Conservation (phyloP, 2,888 invertebrate genomes). For the Liopterus haemorrhoidalis region DNA sequence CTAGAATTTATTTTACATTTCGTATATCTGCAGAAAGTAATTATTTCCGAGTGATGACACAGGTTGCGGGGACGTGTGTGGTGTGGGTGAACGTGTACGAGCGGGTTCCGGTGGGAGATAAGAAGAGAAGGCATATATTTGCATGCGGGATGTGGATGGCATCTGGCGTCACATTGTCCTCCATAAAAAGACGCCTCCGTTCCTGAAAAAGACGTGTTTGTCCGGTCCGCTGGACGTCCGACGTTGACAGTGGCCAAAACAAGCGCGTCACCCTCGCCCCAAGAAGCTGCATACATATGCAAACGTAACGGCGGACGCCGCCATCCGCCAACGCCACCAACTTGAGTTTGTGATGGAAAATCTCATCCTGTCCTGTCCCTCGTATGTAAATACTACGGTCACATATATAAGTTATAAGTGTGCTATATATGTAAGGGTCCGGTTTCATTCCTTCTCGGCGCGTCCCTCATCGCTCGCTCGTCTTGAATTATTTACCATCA, state of each 20-base stretch:
- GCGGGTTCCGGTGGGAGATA: slow-evolving; percentile 21
- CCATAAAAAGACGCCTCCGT: slow-evolving; percentile 43
- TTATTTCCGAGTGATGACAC: slow-evolving; percentile 13
- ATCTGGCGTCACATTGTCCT: slow-evolving; percentile 44
- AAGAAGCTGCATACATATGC: slow-evolving; percentile 32
- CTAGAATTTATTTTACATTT: no score
- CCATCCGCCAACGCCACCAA: slow-evolving; percentile 6
- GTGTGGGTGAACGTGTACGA: not conserved
- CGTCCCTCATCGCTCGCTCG: not conserved
- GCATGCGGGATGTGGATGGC: slow-evolving; percentile 36
- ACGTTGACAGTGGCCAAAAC: slow-evolving; percentile 37
- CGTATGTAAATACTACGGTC: not conserved
- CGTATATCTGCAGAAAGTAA: slow-evolving; percentile 5
- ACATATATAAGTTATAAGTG: not conserved
- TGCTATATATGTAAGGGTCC: not conserved
- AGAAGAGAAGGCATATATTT: slow-evolving; percentile 36
- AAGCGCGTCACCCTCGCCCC: slow-evolving; percentile 39
- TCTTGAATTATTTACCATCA: slow-evolving; percentile 17
- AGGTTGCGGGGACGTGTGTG: not conserved
- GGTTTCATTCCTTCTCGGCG: not conserved
- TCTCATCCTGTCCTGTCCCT: no score
- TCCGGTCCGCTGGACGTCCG: slow-evolving; percentile 16
- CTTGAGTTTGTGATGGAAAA: no score
- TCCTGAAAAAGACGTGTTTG: slow-evolving; percentile 23
- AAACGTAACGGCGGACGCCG: slow-evolving; percentile 16